phyloP scores from a whole-genome alignment of 2,113 vertebrate genomes.

The Pungitius pungitius region DNA sequence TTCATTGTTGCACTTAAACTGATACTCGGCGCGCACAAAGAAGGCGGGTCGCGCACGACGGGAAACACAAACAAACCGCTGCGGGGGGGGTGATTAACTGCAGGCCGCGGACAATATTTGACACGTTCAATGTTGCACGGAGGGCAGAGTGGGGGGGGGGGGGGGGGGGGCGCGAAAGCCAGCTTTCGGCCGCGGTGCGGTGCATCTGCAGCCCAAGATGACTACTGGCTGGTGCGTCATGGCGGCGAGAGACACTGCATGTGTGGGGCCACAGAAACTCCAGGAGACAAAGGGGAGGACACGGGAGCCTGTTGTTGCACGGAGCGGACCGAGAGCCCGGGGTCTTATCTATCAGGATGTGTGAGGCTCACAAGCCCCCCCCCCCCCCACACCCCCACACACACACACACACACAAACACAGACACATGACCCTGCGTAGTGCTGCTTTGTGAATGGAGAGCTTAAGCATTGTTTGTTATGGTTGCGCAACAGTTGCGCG shows the following conservation, averaged over 20 bases:
- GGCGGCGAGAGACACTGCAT: conserved; percentile 17
- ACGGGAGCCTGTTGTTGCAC: conserved; percentile 44
- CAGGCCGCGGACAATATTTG: conserved; percentile 23
- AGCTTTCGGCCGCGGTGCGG: neutral
- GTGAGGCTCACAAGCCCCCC: conserved; percentile 24
- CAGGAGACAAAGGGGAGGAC: neutral
- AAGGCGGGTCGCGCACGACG: neutral
- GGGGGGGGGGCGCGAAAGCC: no score
- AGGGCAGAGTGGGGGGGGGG: no score
- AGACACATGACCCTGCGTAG: conserved; percentile 29
- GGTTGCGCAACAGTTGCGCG: neutral
- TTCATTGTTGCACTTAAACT: neutral
- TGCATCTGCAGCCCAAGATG: neutral
- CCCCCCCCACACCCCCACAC: conserved; percentile 8
- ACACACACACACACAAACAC: conserved; percentile 3
- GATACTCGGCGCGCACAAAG: conserved; percentile 5
- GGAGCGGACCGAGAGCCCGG: neutral
- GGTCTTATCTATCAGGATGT: conserved; percentile 26
- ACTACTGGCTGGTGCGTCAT: conserved; percentile 13
- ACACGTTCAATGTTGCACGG: conserved; percentile 2
- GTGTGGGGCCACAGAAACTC: conserved; percentile 18
- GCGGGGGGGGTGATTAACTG: conserved; percentile 57
- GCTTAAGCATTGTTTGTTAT: neutral
- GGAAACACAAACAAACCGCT: neutral
- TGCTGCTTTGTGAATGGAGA: conserved; percentile 32